Conservation (phyloP, 2,888 invertebrate species). For the Amphipoea oculea region DNA sequence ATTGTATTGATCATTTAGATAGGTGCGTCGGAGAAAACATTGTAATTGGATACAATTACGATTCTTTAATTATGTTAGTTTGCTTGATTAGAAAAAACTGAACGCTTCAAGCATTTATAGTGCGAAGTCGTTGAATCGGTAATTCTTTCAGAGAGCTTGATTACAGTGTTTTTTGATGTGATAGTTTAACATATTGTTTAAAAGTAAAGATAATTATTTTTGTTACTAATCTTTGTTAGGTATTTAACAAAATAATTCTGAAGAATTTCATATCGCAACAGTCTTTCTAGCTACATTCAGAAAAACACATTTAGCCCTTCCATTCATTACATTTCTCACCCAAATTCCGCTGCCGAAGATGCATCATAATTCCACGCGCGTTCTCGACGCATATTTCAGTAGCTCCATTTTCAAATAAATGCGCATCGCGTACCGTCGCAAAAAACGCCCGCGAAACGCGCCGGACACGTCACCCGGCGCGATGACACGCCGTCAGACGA, state of each 20-base stretch:
- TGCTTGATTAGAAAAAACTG: not conserved
- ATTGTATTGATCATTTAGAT: conserved; percentile 76
- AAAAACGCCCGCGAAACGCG: conserved; percentile 51
- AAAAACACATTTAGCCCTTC: not conserved
- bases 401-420: conserved; percentile 57
- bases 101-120: not conserved
- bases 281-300: not conserved
- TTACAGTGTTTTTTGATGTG: not conserved
- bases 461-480: conserved; percentile 48
- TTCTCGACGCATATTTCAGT: conserved; percentile 36
- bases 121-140: not conserved
- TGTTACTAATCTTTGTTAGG: not conserved
- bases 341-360: conserved; percentile 8
- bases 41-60: conserved; percentile 51
- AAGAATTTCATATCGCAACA: not conserved
- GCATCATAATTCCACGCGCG: conserved; percentile 40
- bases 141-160: not conserved
- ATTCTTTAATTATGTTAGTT: conserved; percentile 17
- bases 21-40: conserved; percentile 51
- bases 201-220: not conserved
- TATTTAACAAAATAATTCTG: not conserved
- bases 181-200: not conserved
- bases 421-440: conserved; percentile 41
- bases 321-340: not conserved
- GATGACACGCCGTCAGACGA: conserved; percentile 48